phyloP scores from a whole-genome alignment of 2,888 invertebrate genomes.

The Thymelicus lineola region DNA sequence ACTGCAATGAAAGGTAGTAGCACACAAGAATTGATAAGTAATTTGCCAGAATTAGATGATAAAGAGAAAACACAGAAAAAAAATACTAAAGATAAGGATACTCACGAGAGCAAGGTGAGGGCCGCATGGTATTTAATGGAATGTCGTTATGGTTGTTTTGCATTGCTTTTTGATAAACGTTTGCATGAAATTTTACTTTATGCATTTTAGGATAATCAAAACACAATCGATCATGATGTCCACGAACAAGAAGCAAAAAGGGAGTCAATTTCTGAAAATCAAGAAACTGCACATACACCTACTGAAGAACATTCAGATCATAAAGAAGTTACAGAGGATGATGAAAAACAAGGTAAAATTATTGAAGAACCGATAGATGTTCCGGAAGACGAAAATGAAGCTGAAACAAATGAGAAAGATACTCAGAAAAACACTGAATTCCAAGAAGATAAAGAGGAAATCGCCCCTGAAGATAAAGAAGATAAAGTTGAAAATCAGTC shows the following conservation, averaged over 20 bases:
- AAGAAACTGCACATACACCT: slow-evolving; percentile 10
- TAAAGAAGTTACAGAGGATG: slow-evolving; percentile 25
- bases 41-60: slow-evolving; percentile 75
- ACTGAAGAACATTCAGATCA: slow-evolving; percentile 41
- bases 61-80: slow-evolving; percentile 49
- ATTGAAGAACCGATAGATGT: slow-evolving; percentile 23
- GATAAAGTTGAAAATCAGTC: background rate
- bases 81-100: slow-evolving; percentile 47
- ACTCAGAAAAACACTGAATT: slow-evolving; percentile 38
- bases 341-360: slow-evolving; percentile 26
- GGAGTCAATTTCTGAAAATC: background rate
- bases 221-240: slow-evolving; percentile 43
- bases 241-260: slow-evolving; percentile 50
- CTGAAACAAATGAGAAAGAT: slow-evolving; percentile 45
- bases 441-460: slow-evolving; percentile 51
- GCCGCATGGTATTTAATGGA: slow-evolving; percentile 61
- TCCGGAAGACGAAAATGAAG: slow-evolving; percentile 50
- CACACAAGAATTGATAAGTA: slow-evolving; percentile 75
- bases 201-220: slow-evolving; percentile 66
- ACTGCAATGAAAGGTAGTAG: slow-evolving; percentile 74
- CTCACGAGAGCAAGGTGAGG: slow-evolving; percentile 67
- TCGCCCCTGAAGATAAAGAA: background rate
- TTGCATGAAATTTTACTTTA: slow-evolving; percentile 73
- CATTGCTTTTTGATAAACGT: slow-evolving; percentile 74
- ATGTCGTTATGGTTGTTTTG: slow-evolving; percentile 69